Percentiles rank a stretch among this genome's conserved stretches.
Conservation (phyloP, 2,888 invertebrate species). For the Tetheella fluctuosa region DNA sequence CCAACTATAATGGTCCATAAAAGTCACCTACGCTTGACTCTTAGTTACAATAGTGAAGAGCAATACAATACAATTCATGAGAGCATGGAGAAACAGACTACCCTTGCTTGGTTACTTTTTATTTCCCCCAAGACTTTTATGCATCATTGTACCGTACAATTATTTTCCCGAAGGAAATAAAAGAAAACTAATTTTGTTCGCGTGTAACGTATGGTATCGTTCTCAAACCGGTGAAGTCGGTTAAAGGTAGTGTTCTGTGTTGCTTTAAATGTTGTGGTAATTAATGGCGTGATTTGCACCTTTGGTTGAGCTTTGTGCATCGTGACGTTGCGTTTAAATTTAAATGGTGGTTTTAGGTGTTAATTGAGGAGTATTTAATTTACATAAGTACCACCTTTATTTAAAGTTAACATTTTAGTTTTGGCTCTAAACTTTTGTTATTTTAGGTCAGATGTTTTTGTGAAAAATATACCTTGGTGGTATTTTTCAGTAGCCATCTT, state of each 20-base stretch:
- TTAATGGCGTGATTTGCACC: constrained; percentile 44
- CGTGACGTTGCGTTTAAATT: constrained; percentile 37
- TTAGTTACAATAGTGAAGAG: too few species aligned
- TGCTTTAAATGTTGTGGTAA: constrained; percentile 33
- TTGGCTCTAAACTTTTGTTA: not conserved
- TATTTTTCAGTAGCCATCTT: too few species aligned
- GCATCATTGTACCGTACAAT: constrained; percentile 13
- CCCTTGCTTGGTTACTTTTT: not conserved
- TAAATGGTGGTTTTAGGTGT: constrained; percentile 32
- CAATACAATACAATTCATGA: too few species aligned
- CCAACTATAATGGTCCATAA: too few species aligned
- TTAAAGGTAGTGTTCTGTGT: constrained; percentile 18
- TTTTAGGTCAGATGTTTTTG: not conserved
- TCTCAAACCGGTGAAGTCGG: constrained; percentile 9
- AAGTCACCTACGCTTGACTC: too few species aligned
- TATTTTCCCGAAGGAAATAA: not conserved
- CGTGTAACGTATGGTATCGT: constrained; percentile 13
- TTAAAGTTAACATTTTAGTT: not conserved
- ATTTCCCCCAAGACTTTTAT: constrained; percentile 11
- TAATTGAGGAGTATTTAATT: constrained; percentile 24
- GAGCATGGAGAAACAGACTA: too few species aligned
- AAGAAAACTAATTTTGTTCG: constrained; percentile 9
- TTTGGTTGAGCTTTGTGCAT: constrained; percentile 43
- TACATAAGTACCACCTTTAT: not conserved
- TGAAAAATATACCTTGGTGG: too few species aligned